phyloP scores from a whole-genome alignment of 2,888 invertebrate species.

The Drosophila neonasuta region DNA sequence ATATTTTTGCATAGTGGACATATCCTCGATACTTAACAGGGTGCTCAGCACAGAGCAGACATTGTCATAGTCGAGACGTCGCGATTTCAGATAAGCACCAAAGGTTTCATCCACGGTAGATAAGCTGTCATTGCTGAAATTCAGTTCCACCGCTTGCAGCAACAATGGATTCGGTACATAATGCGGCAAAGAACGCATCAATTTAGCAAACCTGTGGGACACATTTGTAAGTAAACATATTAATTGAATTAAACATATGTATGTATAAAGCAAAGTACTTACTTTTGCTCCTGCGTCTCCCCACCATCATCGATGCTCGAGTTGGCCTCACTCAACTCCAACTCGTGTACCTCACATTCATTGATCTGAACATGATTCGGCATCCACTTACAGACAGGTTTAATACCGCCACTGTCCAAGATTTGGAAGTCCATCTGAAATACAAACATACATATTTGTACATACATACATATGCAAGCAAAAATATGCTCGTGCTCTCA shows the following conservation, averaged over 20 bases:
- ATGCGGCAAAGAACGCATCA: constrained; percentile 23
- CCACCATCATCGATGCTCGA: constrained; percentile 14
- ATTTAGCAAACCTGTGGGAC: constrained; percentile 14
- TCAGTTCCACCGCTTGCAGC: constrained; percentile 34
- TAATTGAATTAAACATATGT: too few species aligned
- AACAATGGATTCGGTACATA: constrained; percentile 41
- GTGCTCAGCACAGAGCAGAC: constrained; percentile 58
- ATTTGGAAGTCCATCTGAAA: constrained; percentile 24
- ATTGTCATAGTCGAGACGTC: constrained; percentile 53
- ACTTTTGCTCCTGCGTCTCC: constrained; percentile 23
- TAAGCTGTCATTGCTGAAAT: constrained; percentile 43
- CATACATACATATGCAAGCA: neutral
- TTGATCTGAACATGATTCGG: neutral
- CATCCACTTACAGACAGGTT: neutral
- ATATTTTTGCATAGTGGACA: constrained; percentile 60
- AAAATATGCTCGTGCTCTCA: neutral
- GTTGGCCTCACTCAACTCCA: constrained; percentile 7
- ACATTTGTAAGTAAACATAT: neutral
- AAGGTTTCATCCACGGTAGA: constrained; percentile 21
- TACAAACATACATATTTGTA: neutral
- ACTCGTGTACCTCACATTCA: neutral
- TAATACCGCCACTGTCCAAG: neutral
- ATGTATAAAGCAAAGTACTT: neutral
- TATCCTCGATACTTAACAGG: constrained; percentile 76
- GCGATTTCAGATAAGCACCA: constrained; percentile 44